These are phyloP conservation scores for Dryococelus australis DNA, from an alignment of 2,888 invertebrate species.

Conservation along the genomic window DNA sequence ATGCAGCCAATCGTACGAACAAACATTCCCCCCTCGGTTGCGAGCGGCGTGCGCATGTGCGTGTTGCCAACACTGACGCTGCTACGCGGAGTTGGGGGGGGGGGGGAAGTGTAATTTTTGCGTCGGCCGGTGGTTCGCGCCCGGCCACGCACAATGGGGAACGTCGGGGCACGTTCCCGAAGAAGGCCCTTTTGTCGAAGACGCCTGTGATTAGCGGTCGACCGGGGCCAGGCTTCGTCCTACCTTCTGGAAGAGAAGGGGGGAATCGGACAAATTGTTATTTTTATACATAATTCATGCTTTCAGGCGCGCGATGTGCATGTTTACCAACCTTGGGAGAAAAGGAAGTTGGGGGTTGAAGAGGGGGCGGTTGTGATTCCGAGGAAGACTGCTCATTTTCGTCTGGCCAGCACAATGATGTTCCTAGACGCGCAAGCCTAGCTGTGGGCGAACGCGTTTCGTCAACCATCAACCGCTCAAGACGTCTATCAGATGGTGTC, in stretches of 20 bases:
- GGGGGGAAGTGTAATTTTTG: background rate
- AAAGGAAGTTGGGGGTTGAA: background rate
- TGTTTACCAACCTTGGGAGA: background rate
- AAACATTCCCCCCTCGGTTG: background rate
- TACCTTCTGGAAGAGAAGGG: background rate
- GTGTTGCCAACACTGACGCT: background rate
- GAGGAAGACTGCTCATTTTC: background rate
- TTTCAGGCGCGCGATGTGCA: background rate
- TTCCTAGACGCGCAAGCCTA: background rate
- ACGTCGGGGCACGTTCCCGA: background rate
- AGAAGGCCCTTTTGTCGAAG: background rate
- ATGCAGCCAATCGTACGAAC: background rate
- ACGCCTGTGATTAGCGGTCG: background rate
- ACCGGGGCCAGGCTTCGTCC: background rate
- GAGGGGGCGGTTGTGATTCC: background rate
- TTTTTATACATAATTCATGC: background rate
- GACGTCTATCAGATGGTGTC: background rate
- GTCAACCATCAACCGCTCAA: background rate
- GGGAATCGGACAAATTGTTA: background rate
- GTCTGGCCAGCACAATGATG: background rate
- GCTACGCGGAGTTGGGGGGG: too few species aligned
- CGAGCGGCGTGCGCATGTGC: background rate
- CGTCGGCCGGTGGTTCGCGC: background rate
- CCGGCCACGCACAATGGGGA: background rate
- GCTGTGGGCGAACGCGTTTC: background rate